These are phyloP conservation scores for Morpho helenor DNA, from an alignment of 2,888 invertebrate species.

Conservation along the genomic window DNA sequence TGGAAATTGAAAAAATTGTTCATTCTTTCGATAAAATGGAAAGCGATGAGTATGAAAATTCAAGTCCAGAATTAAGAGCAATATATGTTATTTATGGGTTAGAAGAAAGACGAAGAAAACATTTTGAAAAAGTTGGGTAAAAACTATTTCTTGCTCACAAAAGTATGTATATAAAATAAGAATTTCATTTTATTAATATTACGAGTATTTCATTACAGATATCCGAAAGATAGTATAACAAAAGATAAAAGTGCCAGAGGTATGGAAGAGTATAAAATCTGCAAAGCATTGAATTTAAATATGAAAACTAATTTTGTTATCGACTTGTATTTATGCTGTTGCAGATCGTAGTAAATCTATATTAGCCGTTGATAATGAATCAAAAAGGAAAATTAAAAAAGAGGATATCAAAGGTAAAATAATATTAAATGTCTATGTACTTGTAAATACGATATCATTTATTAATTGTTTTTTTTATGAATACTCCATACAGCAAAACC, in stretches of 20 bases:
- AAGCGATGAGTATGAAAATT: constrained; percentile 51
- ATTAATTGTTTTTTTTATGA: constrained; percentile 4
- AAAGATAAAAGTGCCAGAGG: constrained; percentile 23
- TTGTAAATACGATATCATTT: background rate
- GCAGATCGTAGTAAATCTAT: constrained; percentile 37
- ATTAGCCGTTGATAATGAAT: constrained; percentile 39
- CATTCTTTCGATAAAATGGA: constrained; percentile 55
- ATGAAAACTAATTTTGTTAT: no score
- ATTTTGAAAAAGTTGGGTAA: constrained; percentile 38
- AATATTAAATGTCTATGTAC: background rate
- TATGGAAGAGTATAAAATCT: constrained; percentile 4
- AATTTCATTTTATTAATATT: background rate
- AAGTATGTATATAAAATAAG: background rate
- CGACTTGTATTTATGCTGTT: constrained; percentile 4
- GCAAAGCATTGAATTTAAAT: no score
- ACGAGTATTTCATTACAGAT: constrained; percentile 9
- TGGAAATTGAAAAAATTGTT: constrained; percentile 55
- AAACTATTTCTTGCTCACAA: background rate
- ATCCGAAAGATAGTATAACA: background rate
- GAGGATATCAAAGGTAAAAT: constrained; percentile 53
- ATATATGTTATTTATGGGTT: constrained; percentile 56
- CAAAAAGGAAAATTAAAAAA: constrained; percentile 59
- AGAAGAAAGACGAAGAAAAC: constrained; percentile 49
- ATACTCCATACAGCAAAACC: constrained; percentile 43
- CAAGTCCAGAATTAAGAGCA: constrained; percentile 49